Conservation (phyloP, 2,888 invertebrate species). For the Notodonta ziczac region DNA sequence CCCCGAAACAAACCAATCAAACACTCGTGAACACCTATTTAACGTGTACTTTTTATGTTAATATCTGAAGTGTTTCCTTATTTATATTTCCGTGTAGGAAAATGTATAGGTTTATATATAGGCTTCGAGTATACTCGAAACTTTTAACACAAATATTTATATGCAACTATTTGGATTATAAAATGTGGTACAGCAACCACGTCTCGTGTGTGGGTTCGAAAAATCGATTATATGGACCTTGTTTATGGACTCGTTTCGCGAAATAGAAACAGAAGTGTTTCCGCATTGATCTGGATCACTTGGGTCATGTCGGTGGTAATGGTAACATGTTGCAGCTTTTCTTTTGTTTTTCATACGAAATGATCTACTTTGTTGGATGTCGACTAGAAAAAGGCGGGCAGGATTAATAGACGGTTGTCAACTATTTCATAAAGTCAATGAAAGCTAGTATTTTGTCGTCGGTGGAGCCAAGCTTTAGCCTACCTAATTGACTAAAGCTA, state of each 20-base stretch:
- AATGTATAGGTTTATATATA: neutral
- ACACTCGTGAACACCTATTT: neutral
- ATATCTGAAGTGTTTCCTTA: neutral
- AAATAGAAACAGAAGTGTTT: conserved; percentile 14
- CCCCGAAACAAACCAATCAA: neutral
- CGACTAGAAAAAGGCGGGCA: neutral
- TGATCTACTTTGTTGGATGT: neutral
- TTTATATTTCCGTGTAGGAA: conserved; percentile 2
- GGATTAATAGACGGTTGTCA: neutral
- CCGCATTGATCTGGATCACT: conserved; percentile 17
- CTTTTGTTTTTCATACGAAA: conserved; percentile 4
- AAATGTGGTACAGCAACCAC: conserved; percentile 2
- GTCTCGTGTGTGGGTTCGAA: conserved; percentile 18
- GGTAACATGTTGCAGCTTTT: neutral
- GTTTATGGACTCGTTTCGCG: conserved; percentile 14
- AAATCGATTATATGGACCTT: conserved; percentile 12
- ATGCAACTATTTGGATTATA: neutral
- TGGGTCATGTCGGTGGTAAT: neutral
- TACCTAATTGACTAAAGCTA: no score
- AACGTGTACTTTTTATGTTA: neutral
- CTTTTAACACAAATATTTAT: neutral
- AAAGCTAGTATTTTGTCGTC: no score
- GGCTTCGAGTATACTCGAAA: neutral
- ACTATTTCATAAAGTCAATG: neutral
- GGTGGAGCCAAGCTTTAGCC: no score